Evolutionary conservation across 2,888 invertebrate genomes (phyloP).

Genomic region (Epistrophe eligans): DNA sequence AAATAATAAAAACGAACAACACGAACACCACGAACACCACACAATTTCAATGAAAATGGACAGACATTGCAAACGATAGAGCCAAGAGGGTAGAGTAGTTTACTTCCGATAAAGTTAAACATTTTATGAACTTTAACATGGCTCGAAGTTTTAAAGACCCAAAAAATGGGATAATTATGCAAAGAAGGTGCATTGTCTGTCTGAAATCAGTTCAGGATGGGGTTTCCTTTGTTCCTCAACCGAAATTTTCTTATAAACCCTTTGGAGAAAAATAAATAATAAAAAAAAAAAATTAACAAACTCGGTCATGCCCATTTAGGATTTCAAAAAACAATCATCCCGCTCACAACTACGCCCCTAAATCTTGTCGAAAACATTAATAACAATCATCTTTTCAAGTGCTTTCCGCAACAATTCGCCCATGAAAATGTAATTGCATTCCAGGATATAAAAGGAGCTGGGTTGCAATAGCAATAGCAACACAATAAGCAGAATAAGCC

Average conservation of each 20-base stretch:
- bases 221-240: constrained; percentile 3
- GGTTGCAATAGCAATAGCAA: constrained; percentile 33
- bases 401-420: constrained; percentile 75
- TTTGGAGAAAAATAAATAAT: constrained; percentile 25
- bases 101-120: constrained; percentile 18
- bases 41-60: constrained; percentile 21
- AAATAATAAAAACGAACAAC: constrained; percentile 36
- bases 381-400: constrained; percentile 74
- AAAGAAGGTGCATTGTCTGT: constrained; percentile 21
- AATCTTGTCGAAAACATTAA: constrained; percentile 62
- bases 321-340: constrained; percentile 60
- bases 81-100: neutral
- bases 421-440: constrained; percentile 76
- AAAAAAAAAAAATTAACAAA: constrained; percentile 50
- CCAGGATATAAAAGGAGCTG: constrained; percentile 47
- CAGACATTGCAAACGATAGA: neutral
- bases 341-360: constrained; percentile 8
- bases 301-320: constrained; percentile 41
- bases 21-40: no score
- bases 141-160: neutral
- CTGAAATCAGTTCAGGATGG: constrained; percentile 50
- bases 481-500: constrained; percentile 12
- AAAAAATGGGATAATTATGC: constrained; percentile 15
- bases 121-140: constrained; percentile 24
- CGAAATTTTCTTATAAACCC: constrained; percentile 17